phyloP scores from a whole-genome alignment of 2,888 invertebrate species.

The Strigamia maritima region DNA sequence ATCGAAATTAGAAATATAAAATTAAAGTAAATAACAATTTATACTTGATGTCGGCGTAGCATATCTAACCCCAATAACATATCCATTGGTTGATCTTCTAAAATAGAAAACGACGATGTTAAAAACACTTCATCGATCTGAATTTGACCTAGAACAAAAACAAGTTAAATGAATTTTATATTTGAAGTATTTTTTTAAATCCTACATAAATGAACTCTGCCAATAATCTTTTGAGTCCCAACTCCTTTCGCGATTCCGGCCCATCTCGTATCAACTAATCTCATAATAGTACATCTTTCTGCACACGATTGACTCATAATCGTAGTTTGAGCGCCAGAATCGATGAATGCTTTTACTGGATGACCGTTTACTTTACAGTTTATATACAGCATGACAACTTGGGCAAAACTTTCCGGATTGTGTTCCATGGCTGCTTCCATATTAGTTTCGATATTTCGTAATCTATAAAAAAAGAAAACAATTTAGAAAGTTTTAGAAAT shows the following conservation, averaged over 20 bases:
- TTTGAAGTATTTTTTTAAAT: neutral
- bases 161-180: neutral
- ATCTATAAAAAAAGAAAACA: conserved; percentile 46
- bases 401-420: conserved; percentile 96
- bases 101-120: conserved; percentile 92
- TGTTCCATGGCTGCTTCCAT: conserved; percentile 99
- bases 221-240: conserved; percentile 91
- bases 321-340: conserved; percentile 94
- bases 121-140: conserved; percentile 91
- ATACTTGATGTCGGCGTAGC: conserved; percentile 90
- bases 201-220: conserved; percentile 84
- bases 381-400: conserved; percentile 95
- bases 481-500: neutral
- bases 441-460: conserved; percentile 89
- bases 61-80: conserved; percentile 96
- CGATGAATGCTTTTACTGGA: conserved; percentile 96
- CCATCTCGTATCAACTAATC: conserved; percentile 77
- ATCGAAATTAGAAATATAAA: too few relatives aligned
- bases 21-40: neutral
- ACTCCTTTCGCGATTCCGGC: conserved; percentile 96
- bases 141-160: conserved; percentile 63
- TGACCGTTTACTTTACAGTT: conserved; percentile 95
- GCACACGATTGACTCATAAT: conserved; percentile 92
- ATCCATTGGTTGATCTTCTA: conserved; percentile 97
- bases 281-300: conserved; percentile 59